Evolutionary conservation across 2,797 vertebrate genomes (phyloP).

Genomic region (Sebastes goodei): DNA sequence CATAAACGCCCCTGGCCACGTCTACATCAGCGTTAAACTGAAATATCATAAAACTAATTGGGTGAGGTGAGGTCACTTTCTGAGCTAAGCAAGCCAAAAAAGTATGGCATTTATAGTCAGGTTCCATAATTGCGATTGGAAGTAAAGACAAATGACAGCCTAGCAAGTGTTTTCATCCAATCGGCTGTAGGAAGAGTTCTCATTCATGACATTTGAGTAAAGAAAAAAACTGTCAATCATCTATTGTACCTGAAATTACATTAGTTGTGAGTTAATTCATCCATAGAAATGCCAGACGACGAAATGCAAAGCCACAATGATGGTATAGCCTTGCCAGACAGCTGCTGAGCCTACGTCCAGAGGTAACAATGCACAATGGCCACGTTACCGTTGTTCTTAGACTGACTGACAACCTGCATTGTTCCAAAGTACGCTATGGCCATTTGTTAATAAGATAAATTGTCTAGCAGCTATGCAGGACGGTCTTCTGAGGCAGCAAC

Average conservation of each 20-base stretch:
- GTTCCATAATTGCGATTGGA: not conserved
- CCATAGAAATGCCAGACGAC: not conserved
- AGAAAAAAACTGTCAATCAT: not conserved
- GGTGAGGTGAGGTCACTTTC: not conserved
- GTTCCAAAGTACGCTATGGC: conserved; percentile 15
- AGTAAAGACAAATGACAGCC: not conserved
- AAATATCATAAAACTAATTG: not conserved
- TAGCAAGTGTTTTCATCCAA: not conserved
- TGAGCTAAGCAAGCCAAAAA: not conserved
- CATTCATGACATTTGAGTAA: not conserved
- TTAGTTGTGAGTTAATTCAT: not conserved
- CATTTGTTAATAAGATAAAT: conserved; percentile 46
- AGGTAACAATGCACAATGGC: conserved; percentile 28
- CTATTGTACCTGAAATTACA: not conserved
- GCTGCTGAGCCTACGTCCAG: not conserved
- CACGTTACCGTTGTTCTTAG: not conserved
- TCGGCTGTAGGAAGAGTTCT: not conserved
- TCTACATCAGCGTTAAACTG: not conserved
- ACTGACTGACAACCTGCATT: conserved; percentile 31
- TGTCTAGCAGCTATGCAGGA: not conserved
- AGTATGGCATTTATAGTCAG: not conserved
- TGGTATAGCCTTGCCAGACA: not conserved
- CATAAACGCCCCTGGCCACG: not conserved
- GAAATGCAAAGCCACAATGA: not conserved
- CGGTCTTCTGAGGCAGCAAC: conserved; percentile 40